A percentile compares a stretch with the other conserved stretches of the same genome.
Conservation (phyloP, 2,113 vertebrate species). For the Sceloporus tristichus region DNA sequence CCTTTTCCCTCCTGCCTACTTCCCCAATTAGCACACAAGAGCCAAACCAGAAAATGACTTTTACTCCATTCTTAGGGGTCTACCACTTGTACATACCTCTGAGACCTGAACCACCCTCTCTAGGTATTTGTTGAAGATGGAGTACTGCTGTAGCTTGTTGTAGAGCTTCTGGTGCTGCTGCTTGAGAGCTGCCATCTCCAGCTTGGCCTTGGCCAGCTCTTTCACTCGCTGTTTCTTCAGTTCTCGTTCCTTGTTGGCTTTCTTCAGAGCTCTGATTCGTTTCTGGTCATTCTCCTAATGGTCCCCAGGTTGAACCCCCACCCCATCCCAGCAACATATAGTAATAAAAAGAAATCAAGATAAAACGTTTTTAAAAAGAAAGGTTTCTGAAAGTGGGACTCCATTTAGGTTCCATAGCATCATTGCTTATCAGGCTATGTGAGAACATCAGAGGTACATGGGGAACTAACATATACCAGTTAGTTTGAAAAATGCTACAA, state of each 20-base stretch:
- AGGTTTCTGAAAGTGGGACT: background rate
- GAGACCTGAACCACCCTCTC: constrained; percentile 80
- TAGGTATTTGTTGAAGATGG: constrained; percentile 79
- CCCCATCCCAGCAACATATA: background rate
- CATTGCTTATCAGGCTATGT: background rate
- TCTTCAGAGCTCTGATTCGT: constrained; percentile 69
- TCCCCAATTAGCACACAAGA: background rate
- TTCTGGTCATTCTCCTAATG: constrained; percentile 79
- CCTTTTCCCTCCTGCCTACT: no score
- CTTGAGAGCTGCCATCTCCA: constrained; percentile 62
- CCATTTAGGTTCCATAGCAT: background rate
- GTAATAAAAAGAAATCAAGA: background rate
- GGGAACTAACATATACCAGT: background rate
- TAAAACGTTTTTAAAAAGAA: background rate
- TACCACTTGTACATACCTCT: constrained; percentile 59
- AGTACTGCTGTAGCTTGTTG: constrained; percentile 69
- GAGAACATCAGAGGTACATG: background rate
- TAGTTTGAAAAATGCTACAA: no score
- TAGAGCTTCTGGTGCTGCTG: constrained; percentile 68
- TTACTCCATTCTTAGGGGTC: background rate
- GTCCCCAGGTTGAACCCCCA: background rate
- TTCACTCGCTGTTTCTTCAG: constrained; percentile 60
- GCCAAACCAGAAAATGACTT: background rate
- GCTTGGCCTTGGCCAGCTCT: constrained; percentile 70
- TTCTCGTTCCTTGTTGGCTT: constrained; percentile 70